Percentiles rank a stretch among this genome's conserved stretches.
Conservation (phyloP, 2,113 vertebrate species). For the Pterocles burchelli region DNA sequence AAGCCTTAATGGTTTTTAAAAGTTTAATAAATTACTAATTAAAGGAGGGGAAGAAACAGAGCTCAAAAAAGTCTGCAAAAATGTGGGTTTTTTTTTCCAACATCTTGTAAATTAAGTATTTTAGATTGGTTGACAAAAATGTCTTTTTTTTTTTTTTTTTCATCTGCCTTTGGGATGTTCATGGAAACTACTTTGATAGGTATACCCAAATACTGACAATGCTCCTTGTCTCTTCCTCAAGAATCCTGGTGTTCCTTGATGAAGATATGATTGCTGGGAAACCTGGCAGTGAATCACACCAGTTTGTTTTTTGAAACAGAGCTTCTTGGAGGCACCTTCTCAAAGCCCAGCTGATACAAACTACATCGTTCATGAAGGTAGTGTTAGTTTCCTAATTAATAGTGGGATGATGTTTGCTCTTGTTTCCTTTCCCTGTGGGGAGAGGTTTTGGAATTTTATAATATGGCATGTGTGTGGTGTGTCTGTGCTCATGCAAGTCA, state of each 20-base stretch:
- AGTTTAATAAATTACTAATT: not conserved
- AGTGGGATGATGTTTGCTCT: not conserved
- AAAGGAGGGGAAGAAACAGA: not conserved
- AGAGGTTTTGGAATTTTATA: not conserved
- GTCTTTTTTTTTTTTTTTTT: too few species aligned
- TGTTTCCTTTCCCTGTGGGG: not conserved
- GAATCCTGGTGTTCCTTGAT: not conserved
- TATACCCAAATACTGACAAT: not conserved
- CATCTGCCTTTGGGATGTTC: not conserved
- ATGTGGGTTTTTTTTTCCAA: fast-evolving
- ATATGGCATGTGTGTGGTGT: not conserved
- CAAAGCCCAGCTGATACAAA: not conserved
- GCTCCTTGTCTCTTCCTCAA: not conserved
- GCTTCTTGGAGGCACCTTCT: not conserved
- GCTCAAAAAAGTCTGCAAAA: not conserved
- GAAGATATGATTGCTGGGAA: not conserved
- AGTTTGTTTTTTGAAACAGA: not conserved
- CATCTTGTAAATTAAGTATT: not conserved
- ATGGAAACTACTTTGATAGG: not conserved
- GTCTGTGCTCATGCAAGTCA: not conserved
- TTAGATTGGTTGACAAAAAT: not conserved
- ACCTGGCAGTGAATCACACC: not conserved
- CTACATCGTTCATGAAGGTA: fast-evolving
- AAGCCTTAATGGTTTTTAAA: not conserved
- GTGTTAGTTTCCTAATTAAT: not conserved